These are phyloP conservation scores for Phortica variegata DNA, from an alignment of 1,140 invertebrate species.

Conservation along the genomic window DNA sequence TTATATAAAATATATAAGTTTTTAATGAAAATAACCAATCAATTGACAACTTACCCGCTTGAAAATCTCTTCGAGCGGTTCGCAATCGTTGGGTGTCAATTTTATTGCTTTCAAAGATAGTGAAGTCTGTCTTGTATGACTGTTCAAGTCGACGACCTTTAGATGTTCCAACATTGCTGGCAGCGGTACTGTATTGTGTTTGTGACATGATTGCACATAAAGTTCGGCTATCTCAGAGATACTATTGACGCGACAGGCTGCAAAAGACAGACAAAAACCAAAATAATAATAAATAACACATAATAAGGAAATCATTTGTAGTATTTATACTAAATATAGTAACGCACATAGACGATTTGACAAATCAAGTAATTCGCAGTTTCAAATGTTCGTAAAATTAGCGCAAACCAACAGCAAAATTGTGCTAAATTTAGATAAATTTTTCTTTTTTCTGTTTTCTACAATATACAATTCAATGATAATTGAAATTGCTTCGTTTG, in stretches of 20 bases:
- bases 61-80: constrained; percentile 76
- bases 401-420: constrained; percentile 24
- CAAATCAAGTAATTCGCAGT: neutral
- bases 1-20: neutral
- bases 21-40: neutral
- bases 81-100: constrained; percentile 65
- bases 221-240: constrained; percentile 65
- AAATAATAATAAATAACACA: neutral
- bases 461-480: too few relatives aligned
- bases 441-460: too few relatives aligned
- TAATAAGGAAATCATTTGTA: neutral
- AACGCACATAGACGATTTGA: too few relatives aligned
- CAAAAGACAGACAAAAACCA: too few relatives aligned
- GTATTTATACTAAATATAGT: constrained; percentile 2
- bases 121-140: constrained; percentile 57
- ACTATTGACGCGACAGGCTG: constrained; percentile 42
- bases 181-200: constrained; percentile 69
- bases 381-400: constrained; percentile 18
- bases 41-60: constrained; percentile 61
- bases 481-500: too few relatives aligned
- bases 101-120: constrained; percentile 60
- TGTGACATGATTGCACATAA: constrained; percentile 71
- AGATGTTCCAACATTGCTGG: constrained; percentile 71
- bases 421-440: too few relatives aligned
- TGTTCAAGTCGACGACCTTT: constrained; percentile 59